Percentiles rank a stretch among this genome's conserved stretches.
Conservation (phyloP, 2,113 vertebrate genomes). For the Pseudopipra pipra region DNA sequence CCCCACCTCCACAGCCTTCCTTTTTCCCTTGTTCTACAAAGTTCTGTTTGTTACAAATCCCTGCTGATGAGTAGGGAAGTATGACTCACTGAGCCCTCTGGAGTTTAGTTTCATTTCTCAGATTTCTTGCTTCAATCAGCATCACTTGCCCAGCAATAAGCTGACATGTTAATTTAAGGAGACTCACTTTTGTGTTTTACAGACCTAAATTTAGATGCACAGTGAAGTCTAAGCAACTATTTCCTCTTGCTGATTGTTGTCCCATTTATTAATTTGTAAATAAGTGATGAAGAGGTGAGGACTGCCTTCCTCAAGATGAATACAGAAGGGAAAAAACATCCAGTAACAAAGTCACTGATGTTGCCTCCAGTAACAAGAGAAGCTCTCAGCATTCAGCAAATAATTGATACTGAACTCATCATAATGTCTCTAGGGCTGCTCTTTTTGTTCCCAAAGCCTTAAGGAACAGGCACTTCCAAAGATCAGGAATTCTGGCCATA, state of each 20-base stretch:
- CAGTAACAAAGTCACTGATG: background rate
- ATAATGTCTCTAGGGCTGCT: background rate
- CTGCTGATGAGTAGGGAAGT: background rate
- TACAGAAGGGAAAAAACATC: background rate
- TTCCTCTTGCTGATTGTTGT: background rate
- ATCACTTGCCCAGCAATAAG: background rate
- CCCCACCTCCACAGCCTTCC: background rate
- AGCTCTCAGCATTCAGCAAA: background rate
- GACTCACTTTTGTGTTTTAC: background rate
- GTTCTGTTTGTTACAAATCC: background rate
- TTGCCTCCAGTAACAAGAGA: background rate
- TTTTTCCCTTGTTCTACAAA: background rate
- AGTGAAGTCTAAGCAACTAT: background rate
- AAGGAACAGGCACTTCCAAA: background rate
- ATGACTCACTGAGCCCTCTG: background rate
- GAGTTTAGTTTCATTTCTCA: background rate
- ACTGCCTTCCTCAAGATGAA: background rate
- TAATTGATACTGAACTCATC: background rate
- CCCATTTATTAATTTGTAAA: background rate
- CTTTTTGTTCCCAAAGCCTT: background rate
- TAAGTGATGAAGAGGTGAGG: background rate
- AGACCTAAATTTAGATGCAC: background rate
- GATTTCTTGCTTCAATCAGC: background rate
- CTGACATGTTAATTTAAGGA: background rate
- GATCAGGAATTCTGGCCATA: background rate